Percentiles rank a stretch among this genome's conserved stretches.
These are phyloP conservation scores for Scelioninae gen. 1 DNA, from an alignment of 2,888 invertebrate species.

Conservation along the genomic window DNA sequence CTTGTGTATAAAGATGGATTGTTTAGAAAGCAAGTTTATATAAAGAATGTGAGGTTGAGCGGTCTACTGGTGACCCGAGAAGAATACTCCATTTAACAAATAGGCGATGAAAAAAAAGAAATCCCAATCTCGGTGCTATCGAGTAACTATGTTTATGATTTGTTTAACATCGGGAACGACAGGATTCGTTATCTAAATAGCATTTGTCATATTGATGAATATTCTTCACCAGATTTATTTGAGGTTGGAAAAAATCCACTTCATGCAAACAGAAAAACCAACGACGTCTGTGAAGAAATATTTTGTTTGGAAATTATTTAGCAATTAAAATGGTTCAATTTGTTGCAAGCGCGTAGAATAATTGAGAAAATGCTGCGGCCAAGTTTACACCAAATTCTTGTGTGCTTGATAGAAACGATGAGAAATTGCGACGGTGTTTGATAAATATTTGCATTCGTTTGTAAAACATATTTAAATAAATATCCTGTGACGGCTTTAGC, in stretches of 20 bases:
- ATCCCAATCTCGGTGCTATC: conserved; percentile 13
- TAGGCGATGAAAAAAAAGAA: conserved; percentile 73
- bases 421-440: not conserved
- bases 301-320: conserved; percentile 4
- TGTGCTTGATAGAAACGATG: not conserved
- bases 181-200: no score
- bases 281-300: conserved; percentile 13
- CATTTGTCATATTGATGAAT: no score
- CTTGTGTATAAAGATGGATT: no score
- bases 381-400: not conserved
- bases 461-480: not conserved
- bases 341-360: conserved; percentile 9
- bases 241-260: no score
- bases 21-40: conserved; percentile 27
- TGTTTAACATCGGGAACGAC: no score
- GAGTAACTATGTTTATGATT: conserved; percentile 27
- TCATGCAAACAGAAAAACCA: no score
- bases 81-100: conserved; percentile 79
- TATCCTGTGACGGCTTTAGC: not conserved
- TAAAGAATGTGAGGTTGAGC: conserved; percentile 75
- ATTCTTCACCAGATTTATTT: no score
- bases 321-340: conserved; percentile 17
- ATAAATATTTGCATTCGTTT: conserved; percentile 2
- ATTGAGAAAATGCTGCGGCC: not conserved
- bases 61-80: conserved; percentile 78